Evolutionary conservation across 2,113 vertebrate genomes (phyloP), one percentile per base, ranked within the genome.

Genomic region (Charadrius vociferus): DNA sequence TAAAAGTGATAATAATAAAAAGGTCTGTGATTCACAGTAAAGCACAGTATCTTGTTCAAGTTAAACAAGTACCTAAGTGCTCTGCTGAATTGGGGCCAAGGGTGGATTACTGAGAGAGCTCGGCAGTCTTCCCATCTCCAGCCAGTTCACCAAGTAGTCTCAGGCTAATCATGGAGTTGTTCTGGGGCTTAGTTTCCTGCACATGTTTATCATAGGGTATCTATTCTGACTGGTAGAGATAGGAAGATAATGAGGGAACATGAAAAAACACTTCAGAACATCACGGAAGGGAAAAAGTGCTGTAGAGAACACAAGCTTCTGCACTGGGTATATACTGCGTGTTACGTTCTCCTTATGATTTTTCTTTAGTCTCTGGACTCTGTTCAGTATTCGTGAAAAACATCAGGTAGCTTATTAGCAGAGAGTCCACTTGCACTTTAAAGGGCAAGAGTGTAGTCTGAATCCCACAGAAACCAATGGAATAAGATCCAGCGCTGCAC

Each of bases 51-150:
- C 88, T 96, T 87, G 62, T 92, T 77, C 70, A 78, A 93, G 67
- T 94, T 93, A 84, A 96, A 92, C 72, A 90, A 92, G 88, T 91
- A 92, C 81, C 86, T 95, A 97, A 96, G 95, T 97, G 93, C 94
- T 97, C 80, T 93, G 94, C 88, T 97, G 96, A 95, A 92, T 2
- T 86, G 53, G 10, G 90, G 90, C 95, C 95, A 95, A 66, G 91
- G 73, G 58, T 91, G 81, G 89, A 95, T 95, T 95, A 89, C 91
- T 75, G 88, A 81, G 73, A 84, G 71, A 86, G 68, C 72, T 90
- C 90, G 85, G 94, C 95, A 92, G 75, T 39, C 61, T 94, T 97
- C 93, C 94, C 92, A 95, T 91, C 93, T 93, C 77, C 77, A 94
- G 66, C 86, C 88, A 95, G 93, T 96, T 95, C 90, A 96, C 93